Conservation (phyloP, 2,113 vertebrate species). For the Rhombomys opimus region DNA sequence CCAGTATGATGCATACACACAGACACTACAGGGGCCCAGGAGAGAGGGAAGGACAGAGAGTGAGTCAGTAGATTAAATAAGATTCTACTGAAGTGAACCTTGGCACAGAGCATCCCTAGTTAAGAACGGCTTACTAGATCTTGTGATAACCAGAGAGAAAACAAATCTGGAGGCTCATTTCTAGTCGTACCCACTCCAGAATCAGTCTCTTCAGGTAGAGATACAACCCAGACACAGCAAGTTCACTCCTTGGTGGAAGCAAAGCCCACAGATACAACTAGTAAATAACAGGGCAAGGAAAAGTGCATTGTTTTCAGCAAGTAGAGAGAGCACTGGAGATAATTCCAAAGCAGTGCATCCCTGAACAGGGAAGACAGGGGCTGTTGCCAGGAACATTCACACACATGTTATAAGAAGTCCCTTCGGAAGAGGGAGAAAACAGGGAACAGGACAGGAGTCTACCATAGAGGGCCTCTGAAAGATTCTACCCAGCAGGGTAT, state of each 20-base stretch:
- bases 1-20: not conserved
- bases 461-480: no score
- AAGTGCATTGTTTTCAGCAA: not conserved
- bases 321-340: not conserved
- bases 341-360: not conserved
- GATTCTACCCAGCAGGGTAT: no score
- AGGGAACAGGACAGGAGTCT: no score
- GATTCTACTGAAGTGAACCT: not conserved
- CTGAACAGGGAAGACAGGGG: no score
- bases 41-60: no score
- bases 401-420: not conserved
- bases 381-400: not conserved
- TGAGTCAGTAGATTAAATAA: not conserved
- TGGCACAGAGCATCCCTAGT: not conserved
- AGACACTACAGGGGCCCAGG: not conserved
- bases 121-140: not conserved
- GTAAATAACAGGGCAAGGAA: not conserved
- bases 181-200: not conserved
- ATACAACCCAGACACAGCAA: not conserved
- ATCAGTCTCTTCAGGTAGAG: not conserved
- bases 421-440: no score
- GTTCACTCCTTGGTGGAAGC: not conserved
- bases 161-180: not conserved
- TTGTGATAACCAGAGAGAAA: not conserved
- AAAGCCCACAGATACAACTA: not conserved